Conservation (phyloP, 2,888 invertebrate genomes). For the Furcula furcula region DNA sequence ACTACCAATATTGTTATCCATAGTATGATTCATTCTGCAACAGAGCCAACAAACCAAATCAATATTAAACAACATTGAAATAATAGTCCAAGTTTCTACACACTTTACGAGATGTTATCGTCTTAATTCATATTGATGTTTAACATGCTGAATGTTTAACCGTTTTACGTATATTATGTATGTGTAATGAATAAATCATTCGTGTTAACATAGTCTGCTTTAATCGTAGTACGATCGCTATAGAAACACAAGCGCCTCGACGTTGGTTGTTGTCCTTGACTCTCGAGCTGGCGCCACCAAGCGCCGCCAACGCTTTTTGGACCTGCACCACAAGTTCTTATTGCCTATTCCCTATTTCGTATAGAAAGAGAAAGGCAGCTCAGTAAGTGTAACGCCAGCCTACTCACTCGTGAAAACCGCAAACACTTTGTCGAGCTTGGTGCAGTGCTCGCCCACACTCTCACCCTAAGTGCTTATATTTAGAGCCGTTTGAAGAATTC, state of each 20-base stretch:
- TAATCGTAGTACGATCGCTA: conserved; percentile 30
- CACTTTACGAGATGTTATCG: no score
- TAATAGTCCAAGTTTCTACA: background rate
- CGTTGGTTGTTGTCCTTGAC: conserved; percentile 58
- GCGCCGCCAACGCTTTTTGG: conserved; percentile 23
- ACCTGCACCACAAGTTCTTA: conserved; percentile 31
- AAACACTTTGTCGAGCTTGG: conserved; percentile 25
- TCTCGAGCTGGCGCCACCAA: conserved; percentile 56
- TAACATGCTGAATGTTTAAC: background rate
- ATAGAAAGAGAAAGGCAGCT: conserved; percentile 36
- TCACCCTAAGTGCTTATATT: conserved; percentile 39
- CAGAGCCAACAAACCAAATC: conserved; percentile 19
- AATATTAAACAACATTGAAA: conserved; percentile 1
- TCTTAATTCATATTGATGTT: no score
- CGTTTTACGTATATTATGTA: background rate
- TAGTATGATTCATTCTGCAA: conserved; percentile 21
- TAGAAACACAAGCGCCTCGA: conserved; percentile 37
- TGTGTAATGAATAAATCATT: conserved; percentile 6
- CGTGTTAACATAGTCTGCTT: conserved; percentile 14
- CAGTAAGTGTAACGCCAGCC: conserved; percentile 25
- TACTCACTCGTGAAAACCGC: conserved; percentile 32
- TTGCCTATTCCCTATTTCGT: conserved; percentile 45
- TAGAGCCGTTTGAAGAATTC: conserved; percentile 33
- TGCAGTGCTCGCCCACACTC: conserved; percentile 20
- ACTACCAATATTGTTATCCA: conserved; percentile 22